Percentiles rank a stretch among this genome's conserved stretches.
Evolutionary conservation across 2,888 invertebrate species (phyloP).

Genomic region (Sicus ferrugineus): DNA sequence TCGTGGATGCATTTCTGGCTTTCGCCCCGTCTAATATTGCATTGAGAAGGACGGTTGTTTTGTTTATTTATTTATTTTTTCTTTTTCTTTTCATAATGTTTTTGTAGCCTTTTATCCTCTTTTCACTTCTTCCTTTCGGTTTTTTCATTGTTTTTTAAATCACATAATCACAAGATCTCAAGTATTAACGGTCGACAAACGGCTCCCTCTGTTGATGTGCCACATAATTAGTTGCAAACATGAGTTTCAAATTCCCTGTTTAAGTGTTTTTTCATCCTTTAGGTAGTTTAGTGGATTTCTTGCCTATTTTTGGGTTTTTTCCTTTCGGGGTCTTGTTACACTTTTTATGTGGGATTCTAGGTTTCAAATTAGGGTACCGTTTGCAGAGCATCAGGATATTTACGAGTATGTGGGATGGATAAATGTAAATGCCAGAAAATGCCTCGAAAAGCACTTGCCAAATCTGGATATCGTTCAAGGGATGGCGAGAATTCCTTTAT

Average conservation of each 20-base stretch:
- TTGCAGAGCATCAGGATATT: no score
- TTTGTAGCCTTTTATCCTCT: background rate
- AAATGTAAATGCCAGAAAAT: background rate
- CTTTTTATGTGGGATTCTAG: background rate
- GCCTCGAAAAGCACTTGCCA: no score
- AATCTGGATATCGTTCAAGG: no score
- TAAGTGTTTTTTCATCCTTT: background rate
- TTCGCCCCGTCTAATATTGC: background rate
- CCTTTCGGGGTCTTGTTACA: background rate
- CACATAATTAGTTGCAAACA: conserved; percentile 15
- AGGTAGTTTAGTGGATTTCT: background rate
- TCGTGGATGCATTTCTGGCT: background rate
- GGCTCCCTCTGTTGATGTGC: background rate
- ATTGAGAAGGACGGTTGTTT: background rate
- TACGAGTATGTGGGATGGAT: no score
- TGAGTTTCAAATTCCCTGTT: no score
- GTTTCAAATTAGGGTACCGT: no score
- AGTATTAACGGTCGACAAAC: background rate
- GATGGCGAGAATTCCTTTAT: no score
- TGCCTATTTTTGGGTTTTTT: no score
- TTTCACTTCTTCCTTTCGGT: background rate
- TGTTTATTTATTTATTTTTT: background rate
- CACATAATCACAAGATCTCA: conserved; percentile 13
- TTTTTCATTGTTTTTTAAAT: conserved; percentile 3
- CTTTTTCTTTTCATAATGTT: background rate